These are phyloP conservation scores for Squalus acanthias DNA, from an alignment of 2,797 vertebrate genomes.

Conservation along the genomic window DNA sequence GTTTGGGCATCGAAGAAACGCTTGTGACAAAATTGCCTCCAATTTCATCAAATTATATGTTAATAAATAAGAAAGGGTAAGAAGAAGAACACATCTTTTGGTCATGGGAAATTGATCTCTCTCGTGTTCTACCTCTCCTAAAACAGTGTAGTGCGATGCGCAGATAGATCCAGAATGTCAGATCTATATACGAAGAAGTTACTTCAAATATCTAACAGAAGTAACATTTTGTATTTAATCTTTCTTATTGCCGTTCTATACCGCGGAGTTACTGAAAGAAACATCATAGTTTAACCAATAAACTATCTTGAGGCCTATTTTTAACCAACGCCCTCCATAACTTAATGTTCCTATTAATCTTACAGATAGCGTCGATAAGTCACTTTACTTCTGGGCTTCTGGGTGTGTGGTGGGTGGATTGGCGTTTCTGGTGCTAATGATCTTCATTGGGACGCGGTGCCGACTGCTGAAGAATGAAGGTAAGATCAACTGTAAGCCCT, in stretches of 20 bases:
- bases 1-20: not conserved
- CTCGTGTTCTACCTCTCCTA: too few relatives aligned
- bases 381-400: not conserved
- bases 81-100: too few relatives aligned
- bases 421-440: not conserved
- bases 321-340: not conserved
- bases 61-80: not conserved
- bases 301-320: not conserved
- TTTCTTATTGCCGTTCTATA: too few relatives aligned
- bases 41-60: not conserved
- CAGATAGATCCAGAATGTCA: too few relatives aligned
- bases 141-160: not conserved
- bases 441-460: not conserved
- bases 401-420: not conserved
- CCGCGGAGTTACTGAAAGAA: not conserved
- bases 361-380: not conserved
- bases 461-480: not conserved
- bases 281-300: not conserved
- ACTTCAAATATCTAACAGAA: not conserved
- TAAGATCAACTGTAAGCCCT: not conserved
- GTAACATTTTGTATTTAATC: too few relatives aligned
- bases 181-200: not conserved
- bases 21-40: not conserved
- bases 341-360: not conserved
- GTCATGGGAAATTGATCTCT: not conserved